phyloP scores from a whole-genome alignment of 2,113 vertebrate species.

The Scomber japonicus region DNA sequence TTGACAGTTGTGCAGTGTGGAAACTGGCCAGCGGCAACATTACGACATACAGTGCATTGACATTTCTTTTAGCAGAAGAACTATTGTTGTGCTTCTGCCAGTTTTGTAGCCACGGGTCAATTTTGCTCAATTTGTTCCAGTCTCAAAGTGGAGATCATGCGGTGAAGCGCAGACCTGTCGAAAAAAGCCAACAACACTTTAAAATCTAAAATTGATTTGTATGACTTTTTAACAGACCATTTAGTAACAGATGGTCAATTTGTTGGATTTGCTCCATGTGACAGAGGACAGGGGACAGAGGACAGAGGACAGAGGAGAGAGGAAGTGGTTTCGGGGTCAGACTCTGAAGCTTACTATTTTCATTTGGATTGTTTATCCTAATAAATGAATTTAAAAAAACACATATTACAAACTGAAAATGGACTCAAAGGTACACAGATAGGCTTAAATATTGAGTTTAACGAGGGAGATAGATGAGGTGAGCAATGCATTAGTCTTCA shows the following conservation, averaged over 20 bases:
- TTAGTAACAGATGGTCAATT: constrained; percentile 25
- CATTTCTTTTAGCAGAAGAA: constrained; percentile 56
- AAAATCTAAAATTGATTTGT: constrained; percentile 13
- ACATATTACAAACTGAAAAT: too few species aligned
- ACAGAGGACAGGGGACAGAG: too few species aligned
- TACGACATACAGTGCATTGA: constrained; percentile 35
- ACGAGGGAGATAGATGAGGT: too few species aligned
- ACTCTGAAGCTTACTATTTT: too few species aligned
- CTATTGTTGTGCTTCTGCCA: constrained; percentile 52
- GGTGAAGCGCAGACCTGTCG: constrained; percentile 24
- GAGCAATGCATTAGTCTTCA: too few species aligned
- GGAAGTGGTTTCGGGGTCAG: background rate
- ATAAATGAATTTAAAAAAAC: background rate
- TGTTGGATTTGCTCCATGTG: background rate
- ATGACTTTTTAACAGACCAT: constrained; percentile 11
- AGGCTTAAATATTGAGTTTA: too few species aligned
- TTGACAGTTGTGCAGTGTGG: too few species aligned
- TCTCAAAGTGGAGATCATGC: constrained; percentile 38
- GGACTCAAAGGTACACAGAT: too few species aligned
- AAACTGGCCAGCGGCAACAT: constrained; percentile 59
- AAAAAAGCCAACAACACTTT: background rate
- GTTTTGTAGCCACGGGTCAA: constrained; percentile 41
- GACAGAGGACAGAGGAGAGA: too few species aligned
- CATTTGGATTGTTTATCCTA: too few species aligned
- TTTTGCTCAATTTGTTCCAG: constrained; percentile 53